Evolutionary conservation across 2,113 vertebrate species (phyloP), one percentile per base, ranked within the genome.

Genomic region (Dipodomys stephensi): DNA sequence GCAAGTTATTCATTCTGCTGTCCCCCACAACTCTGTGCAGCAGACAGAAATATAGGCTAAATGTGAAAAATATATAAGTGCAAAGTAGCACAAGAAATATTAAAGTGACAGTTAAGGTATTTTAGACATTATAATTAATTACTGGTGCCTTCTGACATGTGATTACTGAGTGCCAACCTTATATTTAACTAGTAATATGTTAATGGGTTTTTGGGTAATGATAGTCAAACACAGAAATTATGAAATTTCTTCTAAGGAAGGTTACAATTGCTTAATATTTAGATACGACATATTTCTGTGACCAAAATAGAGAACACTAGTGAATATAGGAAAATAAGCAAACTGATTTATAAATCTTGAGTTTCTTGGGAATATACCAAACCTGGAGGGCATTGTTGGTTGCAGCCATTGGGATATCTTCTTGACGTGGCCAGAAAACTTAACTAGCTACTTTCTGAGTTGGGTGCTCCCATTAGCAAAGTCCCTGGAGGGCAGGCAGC

Each of bases 331-430:
- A 76, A 92, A 81, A 91, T 3, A 82, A 57, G 28, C 23, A 39
- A 87, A 10, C 27, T 46, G 65, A 87, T 39, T 89, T 73, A 77
- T 86, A 74, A 93, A 85, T 69, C 80, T 30, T 13, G 44, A 95
- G 71, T 4, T 27, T 87, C 49, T 88, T 88, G 68, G 18, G 92
- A 93, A 74, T 28, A 64, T 12, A 92, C 57, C 6, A 68, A 84
- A 93, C 19, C 35, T 62, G 68, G 79, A 64, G 68, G 77, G 92
- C 69, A 79, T 44, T 46, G 18, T 30, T 46, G 25, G 67, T 53
- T 76, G 7, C 8, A 32, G 35, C 22, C 32, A 25, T 0, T 1
- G 6, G n/a, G 28, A 32, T 32, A 83, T 74, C 35, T 81, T 69
- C 32, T 30, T 88, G 72, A 93, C 71, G 11, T 23, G 27, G 39